Percentiles rank a stretch among this genome's conserved stretches.
These are phyloP conservation scores for Euura saliciscinereae DNA, from an alignment of 1,140 invertebrate genomes.

Conservation along the genomic window DNA sequence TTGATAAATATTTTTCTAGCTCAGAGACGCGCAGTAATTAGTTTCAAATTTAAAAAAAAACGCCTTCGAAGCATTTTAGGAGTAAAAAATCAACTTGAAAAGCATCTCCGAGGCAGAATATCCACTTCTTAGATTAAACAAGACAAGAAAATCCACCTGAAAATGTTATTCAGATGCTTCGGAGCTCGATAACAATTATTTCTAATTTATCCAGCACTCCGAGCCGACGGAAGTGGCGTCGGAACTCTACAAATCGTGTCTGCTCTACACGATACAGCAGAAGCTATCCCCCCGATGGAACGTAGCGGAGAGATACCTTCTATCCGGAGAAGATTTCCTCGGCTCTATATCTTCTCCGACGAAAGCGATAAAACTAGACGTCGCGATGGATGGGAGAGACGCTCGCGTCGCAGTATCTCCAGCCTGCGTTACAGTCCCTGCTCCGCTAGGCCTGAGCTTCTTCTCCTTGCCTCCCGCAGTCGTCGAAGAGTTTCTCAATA, in stretches of 20 bases:
- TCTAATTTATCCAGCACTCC: conserved; percentile 5
- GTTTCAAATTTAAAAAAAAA: background rate
- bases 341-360: conserved; percentile 17
- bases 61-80: too few relatives aligned
- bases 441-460: too few relatives aligned
- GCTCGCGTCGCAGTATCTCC: too few relatives aligned
- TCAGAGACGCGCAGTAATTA: too few relatives aligned
- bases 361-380: conserved; percentile 37
- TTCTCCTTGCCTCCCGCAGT: too few relatives aligned
- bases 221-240: conserved; percentile 22
- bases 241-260: conserved; percentile 36
- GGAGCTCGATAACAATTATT: background rate
- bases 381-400: conserved; percentile 15
- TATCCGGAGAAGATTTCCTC: conserved; percentile 42
- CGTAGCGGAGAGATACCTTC: conserved; percentile 36
- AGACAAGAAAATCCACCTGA: background rate
- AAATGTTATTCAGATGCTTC: conserved; percentile 7
- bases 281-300: conserved; percentile 44
- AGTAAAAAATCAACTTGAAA: too few relatives aligned
- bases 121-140: conserved; percentile 1
- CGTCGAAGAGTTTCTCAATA: too few relatives aligned
- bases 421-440: too few relatives aligned
- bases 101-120: too few relatives aligned
- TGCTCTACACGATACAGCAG: conserved; percentile 38
- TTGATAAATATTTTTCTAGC: background rate